These are phyloP conservation scores for Stegana nigrithorax DNA, from an alignment of 2,888 invertebrate genomes.

Conservation along the genomic window DNA sequence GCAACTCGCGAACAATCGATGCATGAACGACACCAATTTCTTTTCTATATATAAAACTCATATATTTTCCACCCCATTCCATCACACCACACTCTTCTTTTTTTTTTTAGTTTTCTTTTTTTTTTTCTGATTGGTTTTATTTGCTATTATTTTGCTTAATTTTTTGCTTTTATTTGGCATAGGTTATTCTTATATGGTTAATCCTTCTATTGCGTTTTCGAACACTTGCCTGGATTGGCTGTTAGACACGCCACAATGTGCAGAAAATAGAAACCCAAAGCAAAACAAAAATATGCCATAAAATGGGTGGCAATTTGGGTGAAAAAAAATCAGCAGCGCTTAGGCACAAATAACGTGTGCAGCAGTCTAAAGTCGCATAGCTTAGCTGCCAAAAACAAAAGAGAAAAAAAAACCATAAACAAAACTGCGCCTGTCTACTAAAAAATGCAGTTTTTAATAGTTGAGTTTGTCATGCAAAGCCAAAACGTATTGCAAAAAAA, in stretches of 20 bases:
- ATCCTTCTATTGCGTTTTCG: constrained; percentile 17
- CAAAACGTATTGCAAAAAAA: not conserved
- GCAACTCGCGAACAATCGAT: constrained; percentile 29
- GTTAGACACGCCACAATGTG: not conserved
- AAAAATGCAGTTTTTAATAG: constrained; percentile 45
- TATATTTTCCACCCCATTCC: no score
- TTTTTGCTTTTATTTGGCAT: not conserved
- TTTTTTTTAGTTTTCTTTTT: not conserved
- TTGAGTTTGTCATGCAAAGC: constrained; percentile 40
- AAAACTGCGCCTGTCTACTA: constrained; percentile 7
- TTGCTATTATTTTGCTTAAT: not conserved
- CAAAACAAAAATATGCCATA: not conserved
- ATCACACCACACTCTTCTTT: no score
- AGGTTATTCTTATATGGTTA: constrained; percentile 9
- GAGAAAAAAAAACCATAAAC: not conserved
- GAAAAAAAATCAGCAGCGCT: constrained; percentile 10
- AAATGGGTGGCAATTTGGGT: not conserved
- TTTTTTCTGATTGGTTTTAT: not conserved
- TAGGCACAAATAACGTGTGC: constrained; percentile 15
- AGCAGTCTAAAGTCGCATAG: constrained; percentile 1
- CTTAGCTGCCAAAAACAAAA: no score
- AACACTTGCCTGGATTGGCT: not conserved
- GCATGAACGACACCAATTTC: constrained; percentile 8
- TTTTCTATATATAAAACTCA: no score
- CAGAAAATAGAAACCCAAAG: not conserved